Evolutionary conservation across 2,797 vertebrate genomes (phyloP).

Genomic region (Podarcis siculus): DNA sequence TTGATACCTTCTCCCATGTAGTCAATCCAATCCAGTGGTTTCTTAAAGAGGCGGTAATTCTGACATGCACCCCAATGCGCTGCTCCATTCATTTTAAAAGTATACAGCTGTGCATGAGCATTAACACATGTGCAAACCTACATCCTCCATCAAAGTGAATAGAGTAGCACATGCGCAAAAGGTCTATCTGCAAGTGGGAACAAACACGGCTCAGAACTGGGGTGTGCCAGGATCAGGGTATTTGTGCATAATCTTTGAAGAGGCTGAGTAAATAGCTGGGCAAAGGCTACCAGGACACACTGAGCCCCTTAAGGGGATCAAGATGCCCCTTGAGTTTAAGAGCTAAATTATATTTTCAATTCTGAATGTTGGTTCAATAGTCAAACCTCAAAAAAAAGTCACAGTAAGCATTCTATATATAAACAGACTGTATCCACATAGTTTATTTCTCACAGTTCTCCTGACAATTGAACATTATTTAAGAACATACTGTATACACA

Average conservation of each 20-base stretch:
- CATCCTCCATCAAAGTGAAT: neutral
- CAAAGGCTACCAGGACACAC: constrained; percentile 23
- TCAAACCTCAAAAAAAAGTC: constrained; percentile 76
- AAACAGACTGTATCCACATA: constrained; percentile 97
- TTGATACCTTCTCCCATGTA: neutral
- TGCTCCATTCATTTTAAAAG: neutral
- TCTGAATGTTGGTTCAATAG: constrained; percentile 57
- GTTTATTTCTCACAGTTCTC: constrained; percentile 99
- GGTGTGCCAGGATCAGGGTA: constrained; percentile 2
- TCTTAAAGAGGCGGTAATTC: constrained; percentile 5
- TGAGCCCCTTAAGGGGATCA: constrained; percentile 35
- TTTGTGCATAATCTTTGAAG: constrained; percentile 23
- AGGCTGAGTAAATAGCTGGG: neutral
- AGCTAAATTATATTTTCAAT: constrained; percentile 26
- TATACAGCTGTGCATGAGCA: neutral
- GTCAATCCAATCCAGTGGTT: neutral
- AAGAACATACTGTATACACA: constrained; percentile 99
- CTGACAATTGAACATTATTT: constrained; percentile 96
- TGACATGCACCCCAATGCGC: neutral
- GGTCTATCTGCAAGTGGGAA: neutral
- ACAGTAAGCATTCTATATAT: constrained; percentile 82
- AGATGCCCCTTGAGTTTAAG: neutral
- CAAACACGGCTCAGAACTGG: neutral
- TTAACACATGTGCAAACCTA: constrained; percentile 2
- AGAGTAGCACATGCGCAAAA: neutral